Evolutionary conservation across 2,888 invertebrate species (phyloP).

Genomic region (Frankliniella fusca): DNA sequence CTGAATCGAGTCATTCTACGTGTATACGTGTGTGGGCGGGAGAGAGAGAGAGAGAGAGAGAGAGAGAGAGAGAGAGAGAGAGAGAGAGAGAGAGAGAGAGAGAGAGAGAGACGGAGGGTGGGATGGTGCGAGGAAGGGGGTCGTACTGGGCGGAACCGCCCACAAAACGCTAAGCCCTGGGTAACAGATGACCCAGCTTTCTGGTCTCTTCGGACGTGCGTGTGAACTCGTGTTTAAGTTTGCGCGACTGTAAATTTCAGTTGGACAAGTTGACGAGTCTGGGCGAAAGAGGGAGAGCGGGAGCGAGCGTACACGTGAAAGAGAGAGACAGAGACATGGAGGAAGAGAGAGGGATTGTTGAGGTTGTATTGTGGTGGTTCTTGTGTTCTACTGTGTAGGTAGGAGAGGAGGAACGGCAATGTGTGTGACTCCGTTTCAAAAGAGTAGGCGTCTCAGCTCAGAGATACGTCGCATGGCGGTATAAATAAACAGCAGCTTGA

Average conservation of each 20-base stretch:
- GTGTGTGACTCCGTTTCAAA: too few species aligned
- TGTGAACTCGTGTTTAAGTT: constrained; percentile 22
- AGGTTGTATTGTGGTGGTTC: too few species aligned
- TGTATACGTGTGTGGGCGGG: background rate
- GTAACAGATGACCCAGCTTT: constrained; percentile 3
- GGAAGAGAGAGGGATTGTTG: background rate
- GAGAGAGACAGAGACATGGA: background rate
- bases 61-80: background rate
- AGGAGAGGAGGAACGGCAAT: too few species aligned
- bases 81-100: background rate
- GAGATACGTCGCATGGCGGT: too few species aligned
- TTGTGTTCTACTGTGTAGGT: too few species aligned
- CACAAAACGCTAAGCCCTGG: constrained; percentile 15
- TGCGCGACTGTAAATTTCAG: constrained; percentile 13
- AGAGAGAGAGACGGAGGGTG: background rate
- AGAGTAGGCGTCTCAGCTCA: too few species aligned
- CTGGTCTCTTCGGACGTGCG: background rate
- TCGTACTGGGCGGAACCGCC: too few species aligned
- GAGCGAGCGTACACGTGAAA: background rate
- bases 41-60: background rate
- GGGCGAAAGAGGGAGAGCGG: background rate
- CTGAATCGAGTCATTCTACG: too few species aligned
- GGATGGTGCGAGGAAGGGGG: too few species aligned
- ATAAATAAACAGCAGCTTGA: too few species aligned
- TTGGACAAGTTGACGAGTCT: constrained; percentile 10